Percentiles rank a stretch among this genome's conserved stretches.
Evolutionary conservation across 2,888 invertebrate species (phyloP).

Genomic region (Mystacides longicornis): DNA sequence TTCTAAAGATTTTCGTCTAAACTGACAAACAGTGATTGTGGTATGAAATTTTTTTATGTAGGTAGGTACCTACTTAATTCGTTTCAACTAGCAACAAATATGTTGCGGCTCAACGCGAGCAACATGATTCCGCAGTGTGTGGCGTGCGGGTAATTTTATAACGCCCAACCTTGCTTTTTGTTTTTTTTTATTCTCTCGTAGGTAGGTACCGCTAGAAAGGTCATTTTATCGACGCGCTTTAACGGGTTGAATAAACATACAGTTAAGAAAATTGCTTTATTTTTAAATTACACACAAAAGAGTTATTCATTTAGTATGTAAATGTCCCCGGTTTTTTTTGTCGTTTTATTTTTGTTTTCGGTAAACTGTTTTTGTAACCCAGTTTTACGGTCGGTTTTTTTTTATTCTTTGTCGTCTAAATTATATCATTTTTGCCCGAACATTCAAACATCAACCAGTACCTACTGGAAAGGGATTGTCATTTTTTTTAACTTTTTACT

Average conservation of each 20-base stretch:
- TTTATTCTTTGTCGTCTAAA: neutral
- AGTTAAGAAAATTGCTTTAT: conserved; percentile 2
- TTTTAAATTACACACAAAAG: neutral
- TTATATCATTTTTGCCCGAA: no score
- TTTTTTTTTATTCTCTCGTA: no score
- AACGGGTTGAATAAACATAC: conserved; percentile 2
- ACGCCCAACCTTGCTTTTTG: neutral
- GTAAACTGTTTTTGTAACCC: neutral
- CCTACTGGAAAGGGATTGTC: no score
- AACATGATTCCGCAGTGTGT: neutral
- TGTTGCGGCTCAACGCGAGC: no score
- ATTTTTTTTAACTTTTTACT: no score
- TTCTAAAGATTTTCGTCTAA: no score
- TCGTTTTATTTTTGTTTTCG: neutral
- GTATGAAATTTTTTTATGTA: no score
- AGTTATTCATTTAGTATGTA: neutral
- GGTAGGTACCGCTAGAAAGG: neutral
- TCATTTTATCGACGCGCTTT: neutral
- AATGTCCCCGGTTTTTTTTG: neutral
- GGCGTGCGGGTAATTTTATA: neutral
- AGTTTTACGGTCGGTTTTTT: neutral
- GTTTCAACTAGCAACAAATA: no score
- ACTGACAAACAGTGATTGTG: no score
- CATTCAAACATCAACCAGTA: no score
- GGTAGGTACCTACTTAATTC: no score